Percentiles rank a stretch among this genome's conserved stretches.
Conservation (phyloP, 2,888 invertebrate species). For the Ceramica pisi region DNA sequence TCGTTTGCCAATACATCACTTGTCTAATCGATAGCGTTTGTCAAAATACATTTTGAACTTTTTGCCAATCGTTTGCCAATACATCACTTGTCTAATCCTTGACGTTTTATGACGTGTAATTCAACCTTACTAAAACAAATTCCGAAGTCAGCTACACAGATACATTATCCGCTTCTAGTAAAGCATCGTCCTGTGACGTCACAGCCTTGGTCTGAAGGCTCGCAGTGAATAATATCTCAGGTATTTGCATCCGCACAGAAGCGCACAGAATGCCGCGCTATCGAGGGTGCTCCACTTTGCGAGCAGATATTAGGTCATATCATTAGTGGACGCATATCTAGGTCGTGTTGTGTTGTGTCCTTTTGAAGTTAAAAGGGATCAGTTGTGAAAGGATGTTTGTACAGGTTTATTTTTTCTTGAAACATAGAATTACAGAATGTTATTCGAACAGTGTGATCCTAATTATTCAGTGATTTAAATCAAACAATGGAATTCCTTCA, state of each 20-base stretch:
- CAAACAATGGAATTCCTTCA: no score
- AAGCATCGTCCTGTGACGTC: conserved; percentile 30
- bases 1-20: no score
- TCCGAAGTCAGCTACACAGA: not conserved
- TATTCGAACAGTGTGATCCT: no score
- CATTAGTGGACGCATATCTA: conserved; percentile 43
- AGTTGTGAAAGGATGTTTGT: not conserved
- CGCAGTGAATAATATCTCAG: conserved; percentile 43
- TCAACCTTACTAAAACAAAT: not conserved
- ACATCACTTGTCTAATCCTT: no score
- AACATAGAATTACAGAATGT: no score
- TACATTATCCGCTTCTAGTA: not conserved
- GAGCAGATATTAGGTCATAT: conserved; percentile 46
- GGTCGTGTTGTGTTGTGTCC: conserved; percentile 34
- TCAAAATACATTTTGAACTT: no score
- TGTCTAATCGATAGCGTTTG: no score
- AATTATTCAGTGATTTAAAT: no score
- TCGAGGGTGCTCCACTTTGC: conserved; percentile 27
- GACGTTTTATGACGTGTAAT: no score
- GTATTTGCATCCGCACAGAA: conserved; percentile 35
- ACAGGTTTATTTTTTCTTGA: no score
- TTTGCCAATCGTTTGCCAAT: no score
- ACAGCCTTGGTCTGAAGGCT: conserved; percentile 16
- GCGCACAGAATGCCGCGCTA: conserved; percentile 2
- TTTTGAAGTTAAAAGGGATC: not conserved